phyloP scores from a whole-genome alignment of 2,797 vertebrate genomes.

The Heterohyrax brucei region DNA sequence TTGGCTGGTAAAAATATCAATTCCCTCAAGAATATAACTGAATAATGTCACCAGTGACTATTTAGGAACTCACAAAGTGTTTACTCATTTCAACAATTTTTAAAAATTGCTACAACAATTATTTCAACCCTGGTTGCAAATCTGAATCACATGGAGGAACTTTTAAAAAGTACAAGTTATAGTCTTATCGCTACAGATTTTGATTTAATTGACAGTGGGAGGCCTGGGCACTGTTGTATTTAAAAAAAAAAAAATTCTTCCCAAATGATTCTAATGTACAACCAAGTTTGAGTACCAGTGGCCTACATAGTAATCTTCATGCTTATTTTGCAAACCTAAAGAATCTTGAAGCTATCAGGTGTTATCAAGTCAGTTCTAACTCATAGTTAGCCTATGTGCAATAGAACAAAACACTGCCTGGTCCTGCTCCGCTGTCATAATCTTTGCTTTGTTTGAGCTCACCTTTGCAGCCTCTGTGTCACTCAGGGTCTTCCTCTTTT shows the following conservation, averaged over 20 bases:
- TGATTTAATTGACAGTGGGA: background rate
- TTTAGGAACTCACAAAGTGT: slow-evolving; percentile 2
- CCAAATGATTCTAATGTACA: slow-evolving; percentile 43
- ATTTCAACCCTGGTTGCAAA: slow-evolving; percentile 23
- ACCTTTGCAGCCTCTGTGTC: too few species aligned
- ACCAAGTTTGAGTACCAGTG: background rate
- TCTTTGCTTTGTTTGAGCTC: too few species aligned
- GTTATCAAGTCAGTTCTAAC: too few species aligned
- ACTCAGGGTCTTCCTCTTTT: too few species aligned
- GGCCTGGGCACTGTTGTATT: background rate
- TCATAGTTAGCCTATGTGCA: too few species aligned
- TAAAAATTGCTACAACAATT: background rate
- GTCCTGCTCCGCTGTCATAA: too few species aligned
- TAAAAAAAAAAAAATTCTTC: background rate
- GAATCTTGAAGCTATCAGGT: too few species aligned
- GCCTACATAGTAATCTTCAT: background rate
- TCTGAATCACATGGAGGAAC: background rate
- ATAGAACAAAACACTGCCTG: too few species aligned
- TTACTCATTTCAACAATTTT: slow-evolving; percentile 54
- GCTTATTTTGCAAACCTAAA: slow-evolving; percentile 51
- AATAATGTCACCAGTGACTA: slow-evolving; percentile 43
- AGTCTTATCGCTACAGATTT: background rate
- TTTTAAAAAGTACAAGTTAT: background rate
- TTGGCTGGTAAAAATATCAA: slow-evolving; percentile 44
- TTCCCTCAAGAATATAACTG: slow-evolving; percentile 57